Base-by-base conservation (phyloP, 2,888 invertebrate species). In the Drosophila neonasuta region DNA sequence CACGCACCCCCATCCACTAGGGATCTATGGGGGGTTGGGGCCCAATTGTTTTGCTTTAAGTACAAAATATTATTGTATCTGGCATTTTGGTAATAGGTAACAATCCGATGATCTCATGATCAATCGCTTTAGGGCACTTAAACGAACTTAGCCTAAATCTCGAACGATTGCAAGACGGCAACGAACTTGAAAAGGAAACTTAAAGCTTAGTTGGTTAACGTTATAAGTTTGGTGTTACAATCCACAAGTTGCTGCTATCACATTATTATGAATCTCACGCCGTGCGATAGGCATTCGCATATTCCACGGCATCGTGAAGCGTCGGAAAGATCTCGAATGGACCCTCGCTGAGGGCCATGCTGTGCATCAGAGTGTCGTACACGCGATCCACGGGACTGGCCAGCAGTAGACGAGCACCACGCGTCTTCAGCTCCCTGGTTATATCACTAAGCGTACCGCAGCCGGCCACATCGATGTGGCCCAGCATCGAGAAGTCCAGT, bases 381-480 rank as follows among this genome's bases (percentile, higher is more conserved):
- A 90, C 90, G 9, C 87, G 90, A 91, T 92, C 92, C 54, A 92
- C 91, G 65, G 93, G 92, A 49, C 91, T 91, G 10, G 93, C 92
- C 34, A 94, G 88, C 67, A 92, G 92, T 48, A 94, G 83, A 1
- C 92, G 91, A 54, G 93, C 91, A 56, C 92, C 91, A 36, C 93
- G 91, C 62, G 91, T 89, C 11, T 91, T 83, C 73, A 93, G 92
- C 71, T 93, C 93, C 52, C 92, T 91, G 61, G 91, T 91, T 8
- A 94, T 84, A 8, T 92, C 89, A 57, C 92, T 92, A 20, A 94
- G 77, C 11, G 92, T 91, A 2, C 90, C 89, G n/a, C 94, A 93
- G 1, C 94, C 94, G 8, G 93, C 93, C 0, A 94, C 93, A 89
- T 95, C 95, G 6, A 94, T 91, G 69, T 94, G 93, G 57, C 92